Evolutionary conservation across 2,888 invertebrate genomes (phyloP).

Genomic region (Pristionchus exspectatus): DNA sequence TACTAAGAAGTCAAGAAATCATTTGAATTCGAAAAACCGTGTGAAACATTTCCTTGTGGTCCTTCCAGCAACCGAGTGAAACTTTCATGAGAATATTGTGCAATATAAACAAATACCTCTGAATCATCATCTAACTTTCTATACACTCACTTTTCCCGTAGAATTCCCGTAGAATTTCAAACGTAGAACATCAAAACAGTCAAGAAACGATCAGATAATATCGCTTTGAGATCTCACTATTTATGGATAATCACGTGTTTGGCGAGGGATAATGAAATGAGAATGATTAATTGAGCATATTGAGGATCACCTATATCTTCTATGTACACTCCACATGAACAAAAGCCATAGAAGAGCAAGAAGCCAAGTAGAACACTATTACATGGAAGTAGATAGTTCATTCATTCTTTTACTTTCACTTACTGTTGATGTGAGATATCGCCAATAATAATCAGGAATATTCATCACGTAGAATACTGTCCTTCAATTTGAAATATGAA

Average conservation of each 20-base stretch:
- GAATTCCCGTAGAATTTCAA: background rate
- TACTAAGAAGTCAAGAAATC: background rate
- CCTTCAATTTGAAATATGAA: background rate
- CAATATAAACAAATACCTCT: background rate
- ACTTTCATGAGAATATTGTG: background rate
- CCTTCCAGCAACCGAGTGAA: background rate
- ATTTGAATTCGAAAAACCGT: background rate
- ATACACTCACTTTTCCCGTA: background rate
- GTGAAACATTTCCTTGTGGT: background rate
- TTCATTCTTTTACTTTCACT: background rate
- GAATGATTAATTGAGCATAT: background rate
- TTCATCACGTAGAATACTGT: background rate
- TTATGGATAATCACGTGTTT: background rate
- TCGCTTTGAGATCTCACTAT: background rate
- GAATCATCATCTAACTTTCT: background rate
- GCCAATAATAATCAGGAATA: constrained; percentile 1
- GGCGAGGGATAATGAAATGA: background rate
- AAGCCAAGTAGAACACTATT: constrained; percentile 24
- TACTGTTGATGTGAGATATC: constrained; percentile 5
- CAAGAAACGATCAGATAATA: background rate
- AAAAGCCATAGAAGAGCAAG: background rate
- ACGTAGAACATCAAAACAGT: background rate
- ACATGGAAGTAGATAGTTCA: background rate
- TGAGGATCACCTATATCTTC: background rate
- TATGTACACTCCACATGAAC: constrained; percentile 11